Evolutionary conservation across 1,140 invertebrate genomes (phyloP), one percentile per base, ranked within the genome.

Genomic region (Lasaia peninsularis): DNA sequence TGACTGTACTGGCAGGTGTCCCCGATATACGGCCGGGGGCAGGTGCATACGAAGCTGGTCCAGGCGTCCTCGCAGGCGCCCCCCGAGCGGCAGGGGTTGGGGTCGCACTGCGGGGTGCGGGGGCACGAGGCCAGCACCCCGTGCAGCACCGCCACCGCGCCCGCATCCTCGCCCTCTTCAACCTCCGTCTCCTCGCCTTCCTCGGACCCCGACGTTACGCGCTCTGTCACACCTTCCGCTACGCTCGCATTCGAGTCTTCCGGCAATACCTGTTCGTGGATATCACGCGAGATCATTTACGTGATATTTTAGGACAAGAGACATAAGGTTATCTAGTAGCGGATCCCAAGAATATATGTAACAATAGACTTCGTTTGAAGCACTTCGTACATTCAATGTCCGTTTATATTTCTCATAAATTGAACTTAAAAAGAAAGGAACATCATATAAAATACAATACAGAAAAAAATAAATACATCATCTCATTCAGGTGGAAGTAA

Each of bases 21-120:
- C 3, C 97, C 97, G 2, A 98, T 92, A 81, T 95, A 96, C 0
- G 97, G 97, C 59, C 97, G 89, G 44, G 94, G 92, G 81, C 97
- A 99, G 33, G 92, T 91, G 84, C 97, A 99, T 44, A 92, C 91
- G 79, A 95, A 98, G n/a, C 92, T 92, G 53, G 93, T 92, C 97
- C 97, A 99, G 57, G 95, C 90, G 89, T 98, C 97, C 0, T 94
- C 94, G 82, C 97, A 98, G 62, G 91, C 91, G 0, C 97, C 98
- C 57, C 93, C 94, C 58, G 95, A 95, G 68, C 93, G 92, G 80
- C 97, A 99, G 0, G 96, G 95, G 91, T 96, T 96, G 4, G 94
- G 93, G 50, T 90, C 86, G 80, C 97, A 99, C 85, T 98, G 96
- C 50, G 92, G 92, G 37, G 91, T 91, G 40, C 97, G 90, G 1